Evolutionary conservation across 2,888 invertebrate genomes (phyloP), one percentile per base, ranked within the genome.

Genomic region (Alitta virens): DNA sequence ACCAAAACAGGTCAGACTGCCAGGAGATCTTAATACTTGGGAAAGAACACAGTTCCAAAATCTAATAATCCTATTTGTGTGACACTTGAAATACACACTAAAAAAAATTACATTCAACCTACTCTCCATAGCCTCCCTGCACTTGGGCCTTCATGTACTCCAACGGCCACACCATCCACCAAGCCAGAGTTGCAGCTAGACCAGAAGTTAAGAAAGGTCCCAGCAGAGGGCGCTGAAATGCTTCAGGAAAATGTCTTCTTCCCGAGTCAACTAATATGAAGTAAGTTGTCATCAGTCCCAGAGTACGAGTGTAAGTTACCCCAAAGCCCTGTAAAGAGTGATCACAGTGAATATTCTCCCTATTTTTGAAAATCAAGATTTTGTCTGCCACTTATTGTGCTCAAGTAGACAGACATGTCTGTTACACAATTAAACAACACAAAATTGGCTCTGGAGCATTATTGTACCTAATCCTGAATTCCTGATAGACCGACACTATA

Each of bases 71-170:
- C n/a, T n/a, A n/a, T n/a, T n/a, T n/a, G n/a, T n/a, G n/a, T n/a
- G n/a, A n/a, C n/a, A n/a, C n/a, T n/a, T n/a, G n/a, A n/a, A n/a
- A n/a, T n/a, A n/a, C n/a, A n/a, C n/a, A n/a, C n/a, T n/a, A n/a
- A n/a, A n/a, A n/a, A n/a, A n/a, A n/a, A n/a, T n/a, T n/a, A n/a
- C n/a, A n/a, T n/a, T n/a, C n/a, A n/a, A 71, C 74, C 72, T 67
- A 76, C 75, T 71, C 67, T 62, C 76, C 76, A 70, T 80, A 80
- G 54, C 72, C 73, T 56, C 76, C 72, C 63, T 80, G 80, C 1
- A 80, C 75, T 63, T 79, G 78, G 26, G 78, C 77, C 63, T 79
- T 80, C 77, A 80, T 78, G 66, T 77, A 78, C 64, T 80, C 80
- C 18, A 80, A 68, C 0, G 80, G 80, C 80, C 80, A 80, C 0